These are phyloP conservation scores for Chelonus formosanus DNA, from an alignment of 2,888 invertebrate genomes.

Conservation along the genomic window DNA sequence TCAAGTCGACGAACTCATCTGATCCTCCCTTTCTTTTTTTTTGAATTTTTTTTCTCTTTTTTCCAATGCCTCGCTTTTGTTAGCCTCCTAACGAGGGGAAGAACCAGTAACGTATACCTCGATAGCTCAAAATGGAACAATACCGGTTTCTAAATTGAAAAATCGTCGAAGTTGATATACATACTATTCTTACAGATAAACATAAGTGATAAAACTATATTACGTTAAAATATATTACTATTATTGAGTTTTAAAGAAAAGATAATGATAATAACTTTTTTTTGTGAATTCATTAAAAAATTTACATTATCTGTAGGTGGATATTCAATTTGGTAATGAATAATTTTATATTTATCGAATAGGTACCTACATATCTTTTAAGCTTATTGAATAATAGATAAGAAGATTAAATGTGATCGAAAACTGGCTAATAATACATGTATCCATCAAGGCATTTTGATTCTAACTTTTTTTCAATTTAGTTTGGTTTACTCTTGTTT, in stretches of 20 bases:
- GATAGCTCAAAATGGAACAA: not conserved
- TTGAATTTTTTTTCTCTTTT: not conserved
- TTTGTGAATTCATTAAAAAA: no score
- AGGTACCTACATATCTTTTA: constrained; percentile 38
- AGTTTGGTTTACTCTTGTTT: no score
- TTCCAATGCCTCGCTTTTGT: constrained; percentile 7
- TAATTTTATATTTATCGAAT: constrained; percentile 5
- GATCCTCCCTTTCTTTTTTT: constrained; percentile 19
- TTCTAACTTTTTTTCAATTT: not conserved
- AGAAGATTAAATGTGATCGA: constrained; percentile 41
- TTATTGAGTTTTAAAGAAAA: no score
- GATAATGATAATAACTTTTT: no score
- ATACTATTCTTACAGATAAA: no score
- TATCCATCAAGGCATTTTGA: constrained; percentile 14
- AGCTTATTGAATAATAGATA: constrained; percentile 44
- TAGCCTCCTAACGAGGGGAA: constrained; percentile 14
- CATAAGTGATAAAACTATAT: no score
- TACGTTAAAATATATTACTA: no score
- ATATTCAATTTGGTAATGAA: no score
- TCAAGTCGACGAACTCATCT: constrained; percentile 32
- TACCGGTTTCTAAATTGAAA: not conserved
- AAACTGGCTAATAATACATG: constrained; percentile 16
- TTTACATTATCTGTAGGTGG: no score
- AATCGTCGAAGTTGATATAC: no score
- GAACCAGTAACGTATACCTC: not conserved